Evolutionary conservation across 2,113 vertebrate genomes (phyloP), one percentile per base, ranked within the genome.

Genomic region (Festucalex cinctus): DNA sequence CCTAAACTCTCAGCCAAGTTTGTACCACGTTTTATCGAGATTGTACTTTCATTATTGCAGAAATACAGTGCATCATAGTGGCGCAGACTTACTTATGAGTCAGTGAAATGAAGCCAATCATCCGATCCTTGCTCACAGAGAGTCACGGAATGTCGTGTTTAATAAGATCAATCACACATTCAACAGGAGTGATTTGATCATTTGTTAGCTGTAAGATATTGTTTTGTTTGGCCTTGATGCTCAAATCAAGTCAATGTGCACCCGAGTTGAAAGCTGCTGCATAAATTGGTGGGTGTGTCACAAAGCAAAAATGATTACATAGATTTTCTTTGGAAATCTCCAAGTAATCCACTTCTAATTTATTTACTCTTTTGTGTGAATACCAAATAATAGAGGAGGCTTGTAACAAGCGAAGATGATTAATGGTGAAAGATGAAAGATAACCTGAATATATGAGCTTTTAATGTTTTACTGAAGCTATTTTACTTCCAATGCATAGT

Each of bases 201-300:
- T 77, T 85, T 84, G 83, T 85, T 84, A 73, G 77, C 75, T 71
- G 74, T 77, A 74, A 82, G 80, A 86, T 84, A 59, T 63, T 82
- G 65, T 82, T 85, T 86, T 82, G 86, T 84, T 84, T 78, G 28
- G 2, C 4, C 4, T 32, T 78, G 63, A 79, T 62, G 83, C 80
- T 75, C 74, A 84, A 85, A 16, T 56, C 24, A 17, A 56, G 53
- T 6, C 24, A 28, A 56, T 28, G 57, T 65, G 49, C 66, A 41
- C 28, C 59, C 48, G 65, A 62, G 62, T 37, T 37, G 28, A 51
- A 51, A 14, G 54, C 51, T n/a, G 19, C 36, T 4, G n/a, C 37
- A 3, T n/a, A 3, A 2, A 22, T 61, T 10, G 46, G 19, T 22
- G 63, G 39, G 43, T 36, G n/a, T 37, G 41, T 22, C 51, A 48